phyloP scores from a whole-genome alignment of 2,113 vertebrate species.

The Gopherus flavomarginatus region DNA sequence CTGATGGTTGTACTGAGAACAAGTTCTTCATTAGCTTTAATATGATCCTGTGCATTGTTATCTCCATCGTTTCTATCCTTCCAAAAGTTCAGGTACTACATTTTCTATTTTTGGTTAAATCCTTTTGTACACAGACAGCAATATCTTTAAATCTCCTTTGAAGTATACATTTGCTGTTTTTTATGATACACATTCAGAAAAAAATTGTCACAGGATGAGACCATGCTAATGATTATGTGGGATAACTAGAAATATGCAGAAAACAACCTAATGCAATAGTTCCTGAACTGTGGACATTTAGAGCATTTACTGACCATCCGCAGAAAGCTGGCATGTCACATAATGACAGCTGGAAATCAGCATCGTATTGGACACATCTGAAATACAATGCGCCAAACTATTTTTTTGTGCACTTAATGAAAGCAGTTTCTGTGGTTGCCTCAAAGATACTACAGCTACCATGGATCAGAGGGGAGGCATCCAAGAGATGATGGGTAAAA shows the following conservation, averaged over 20 bases:
- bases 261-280: neutral
- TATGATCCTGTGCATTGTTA: slow-evolving; percentile 84
- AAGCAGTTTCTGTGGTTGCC: neutral
- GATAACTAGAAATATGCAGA: neutral
- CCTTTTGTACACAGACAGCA: neutral
- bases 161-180: neutral
- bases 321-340: neutral
- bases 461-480: neutral
- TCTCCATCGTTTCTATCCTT: slow-evolving; percentile 88
- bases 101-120: neutral
- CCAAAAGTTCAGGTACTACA: slow-evolving; percentile 90
- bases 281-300: neutral
- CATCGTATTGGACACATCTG: neutral
- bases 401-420: neutral
- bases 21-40: slow-evolving; percentile 95
- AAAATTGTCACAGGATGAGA: neutral
- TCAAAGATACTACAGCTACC: neutral
- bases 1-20: slow-evolving; percentile 88
- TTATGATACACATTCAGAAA: neutral
- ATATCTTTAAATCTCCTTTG: neutral
- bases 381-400: neutral
- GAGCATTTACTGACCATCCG: neutral
- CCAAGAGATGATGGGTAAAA: neutral
- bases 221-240: neutral
- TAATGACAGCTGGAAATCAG: too few species aligned